Percentiles rank a stretch among this genome's conserved stretches.
These are phyloP conservation scores for Harpagifer antarcticus DNA, from an alignment of 2,797 vertebrate species.

Conservation along the genomic window DNA sequence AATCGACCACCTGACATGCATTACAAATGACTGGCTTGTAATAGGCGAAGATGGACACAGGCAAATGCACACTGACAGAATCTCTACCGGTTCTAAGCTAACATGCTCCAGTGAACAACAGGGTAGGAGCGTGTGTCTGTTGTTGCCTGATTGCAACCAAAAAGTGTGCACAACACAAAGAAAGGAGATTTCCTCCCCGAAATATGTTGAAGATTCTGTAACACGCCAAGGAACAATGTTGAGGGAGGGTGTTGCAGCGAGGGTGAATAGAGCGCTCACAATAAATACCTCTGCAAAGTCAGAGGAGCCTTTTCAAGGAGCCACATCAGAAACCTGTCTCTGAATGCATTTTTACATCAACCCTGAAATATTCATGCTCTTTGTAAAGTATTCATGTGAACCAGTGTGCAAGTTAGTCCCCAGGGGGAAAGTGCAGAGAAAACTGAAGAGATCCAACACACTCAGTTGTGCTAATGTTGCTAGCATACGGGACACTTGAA, in stretches of 20 bases:
- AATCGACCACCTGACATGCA: constrained; percentile 77
- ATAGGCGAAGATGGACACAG: constrained; percentile 77
- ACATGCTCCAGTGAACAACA: constrained; percentile 59
- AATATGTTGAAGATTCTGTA: constrained; percentile 59
- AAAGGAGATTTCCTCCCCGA: constrained; percentile 44
- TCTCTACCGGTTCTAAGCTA: constrained; percentile 46
- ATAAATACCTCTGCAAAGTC: constrained; percentile 78
- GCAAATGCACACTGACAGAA: constrained; percentile 74
- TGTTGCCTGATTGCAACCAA: constrained; percentile 53
- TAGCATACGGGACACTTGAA: constrained; percentile 65
- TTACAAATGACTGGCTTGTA: constrained; percentile 75
- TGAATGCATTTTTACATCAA: constrained; percentile 81
- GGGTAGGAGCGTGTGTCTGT: constrained; percentile 34
- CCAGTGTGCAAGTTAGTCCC: constrained; percentile 80
- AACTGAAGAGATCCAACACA: constrained; percentile 72
- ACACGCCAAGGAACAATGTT: constrained; percentile 60
- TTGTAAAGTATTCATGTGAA: constrained; percentile 85
- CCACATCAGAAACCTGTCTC: constrained; percentile 78
- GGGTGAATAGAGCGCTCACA: constrained; percentile 63
- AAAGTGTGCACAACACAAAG: constrained; percentile 38
- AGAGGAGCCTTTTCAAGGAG: constrained; percentile 74
- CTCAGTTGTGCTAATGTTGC: constrained; percentile 74
- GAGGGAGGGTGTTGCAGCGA: constrained; percentile 60
- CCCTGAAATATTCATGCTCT: constrained; percentile 84
- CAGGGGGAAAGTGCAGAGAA: constrained; percentile 62